Conservation (phyloP, 2,113 vertebrate genomes). For the Chloropsis cyanopogon region DNA sequence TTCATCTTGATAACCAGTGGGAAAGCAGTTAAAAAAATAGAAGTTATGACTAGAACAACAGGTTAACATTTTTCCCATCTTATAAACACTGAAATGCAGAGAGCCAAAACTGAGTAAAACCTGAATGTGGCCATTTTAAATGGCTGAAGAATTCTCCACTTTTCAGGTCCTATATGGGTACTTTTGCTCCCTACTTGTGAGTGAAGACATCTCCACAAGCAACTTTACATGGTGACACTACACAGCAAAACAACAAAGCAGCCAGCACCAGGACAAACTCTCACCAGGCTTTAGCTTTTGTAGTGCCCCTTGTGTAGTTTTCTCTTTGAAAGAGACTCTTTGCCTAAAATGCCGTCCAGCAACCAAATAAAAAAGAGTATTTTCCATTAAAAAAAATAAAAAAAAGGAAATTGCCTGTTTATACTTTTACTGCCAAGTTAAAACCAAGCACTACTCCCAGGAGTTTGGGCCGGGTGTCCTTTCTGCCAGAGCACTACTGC, state of each 20-base stretch:
- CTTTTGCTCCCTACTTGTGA: not conserved
- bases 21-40: not conserved
- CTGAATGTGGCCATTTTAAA: not conserved
- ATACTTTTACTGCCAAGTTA: not conserved
- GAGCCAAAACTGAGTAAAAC: not conserved
- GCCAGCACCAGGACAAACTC: not conserved
- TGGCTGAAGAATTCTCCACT: not conserved
- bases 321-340: not conserved
- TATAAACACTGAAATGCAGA: not conserved
- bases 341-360: not conserved
- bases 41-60: not conserved
- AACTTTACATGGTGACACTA: not conserved
- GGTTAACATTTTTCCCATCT: not conserved
- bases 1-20: not conserved
- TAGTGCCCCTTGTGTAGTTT: not conserved
- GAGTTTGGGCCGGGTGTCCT: not conserved
- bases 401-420: accelerated
- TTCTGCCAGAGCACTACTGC: not conserved
- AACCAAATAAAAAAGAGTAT: not conserved
- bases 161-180: not conserved
- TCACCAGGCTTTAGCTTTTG: not conserved
- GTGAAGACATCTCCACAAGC: not conserved
- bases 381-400: not conserved
- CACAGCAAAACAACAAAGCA: not conserved
- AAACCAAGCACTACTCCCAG: not conserved